Percentiles rank a stretch among this genome's conserved stretches.
Evolutionary conservation across 2,797 vertebrate genomes (phyloP).

Genomic region (Darevskia mixta): DNA sequence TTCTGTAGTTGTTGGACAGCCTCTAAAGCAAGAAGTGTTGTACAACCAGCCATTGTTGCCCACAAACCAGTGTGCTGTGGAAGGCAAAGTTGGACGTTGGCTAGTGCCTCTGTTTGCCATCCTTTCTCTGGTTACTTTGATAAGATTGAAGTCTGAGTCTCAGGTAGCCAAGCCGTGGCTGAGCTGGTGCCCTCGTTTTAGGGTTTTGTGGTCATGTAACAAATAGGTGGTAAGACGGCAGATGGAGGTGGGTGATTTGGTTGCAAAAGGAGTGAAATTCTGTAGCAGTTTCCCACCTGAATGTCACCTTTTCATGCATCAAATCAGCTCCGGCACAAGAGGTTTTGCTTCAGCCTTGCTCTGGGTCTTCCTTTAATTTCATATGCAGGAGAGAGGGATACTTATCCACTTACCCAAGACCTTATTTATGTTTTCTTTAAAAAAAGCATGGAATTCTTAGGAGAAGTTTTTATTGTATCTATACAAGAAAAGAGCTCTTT

Average conservation of each 20-base stretch:
- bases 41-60: not conserved
- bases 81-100: not conserved
- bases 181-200: not conserved
- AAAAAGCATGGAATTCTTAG: not conserved
- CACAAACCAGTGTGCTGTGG: not conserved
- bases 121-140: not conserved
- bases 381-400: not conserved
- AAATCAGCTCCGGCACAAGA: not conserved
- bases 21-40: not conserved
- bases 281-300: not conserved
- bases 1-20: not conserved
- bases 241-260: not conserved
- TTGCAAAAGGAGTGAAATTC: not conserved
- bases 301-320: not conserved
- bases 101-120: not conserved
- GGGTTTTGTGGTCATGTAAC: not conserved
- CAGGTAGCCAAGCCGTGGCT: not conserved
- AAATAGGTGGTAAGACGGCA: not conserved
- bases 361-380: not conserved
- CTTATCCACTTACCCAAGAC: not conserved
- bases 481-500: not conserved
- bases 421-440: not conserved
- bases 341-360: not conserved
- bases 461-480: not conserved
- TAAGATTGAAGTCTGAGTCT: not conserved